Conservation (phyloP, 2,888 invertebrate genomes). For the Tenthredo livida region DNA sequence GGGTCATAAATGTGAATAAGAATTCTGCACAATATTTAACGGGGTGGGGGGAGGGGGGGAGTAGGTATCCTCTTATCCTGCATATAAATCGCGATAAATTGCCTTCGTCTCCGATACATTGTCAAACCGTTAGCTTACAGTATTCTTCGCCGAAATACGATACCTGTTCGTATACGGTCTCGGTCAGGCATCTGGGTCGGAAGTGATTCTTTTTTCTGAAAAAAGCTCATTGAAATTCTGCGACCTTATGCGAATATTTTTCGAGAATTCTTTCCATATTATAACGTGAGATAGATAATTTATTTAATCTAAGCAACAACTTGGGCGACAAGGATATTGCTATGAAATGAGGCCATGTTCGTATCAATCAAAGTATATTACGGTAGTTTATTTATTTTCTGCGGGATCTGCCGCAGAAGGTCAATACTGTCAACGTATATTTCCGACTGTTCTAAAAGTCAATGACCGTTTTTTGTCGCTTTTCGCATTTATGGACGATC, state of each 20-base stretch:
- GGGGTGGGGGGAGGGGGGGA: no score
- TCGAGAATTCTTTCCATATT: neutral
- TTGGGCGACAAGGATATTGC: neutral
- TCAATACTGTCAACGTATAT: conserved; percentile 35
- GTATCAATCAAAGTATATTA: conserved; percentile 6
- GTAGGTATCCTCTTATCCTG: neutral
- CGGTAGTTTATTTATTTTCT: neutral
- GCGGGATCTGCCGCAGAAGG: neutral
- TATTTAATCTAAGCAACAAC: neutral
- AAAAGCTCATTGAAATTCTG: conserved; percentile 18
- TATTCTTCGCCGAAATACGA: conserved; percentile 10
- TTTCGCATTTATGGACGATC: conserved; percentile 24
- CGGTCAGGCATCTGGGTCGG: neutral
- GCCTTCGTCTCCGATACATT: neutral
- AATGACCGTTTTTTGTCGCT: conserved; percentile 21
- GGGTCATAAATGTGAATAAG: neutral
- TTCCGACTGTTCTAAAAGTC: neutral
- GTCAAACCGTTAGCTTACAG: conserved; percentile 2
- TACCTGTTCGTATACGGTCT: neutral
- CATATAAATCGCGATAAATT: neutral
- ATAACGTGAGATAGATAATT: neutral
- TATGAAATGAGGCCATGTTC: neutral
- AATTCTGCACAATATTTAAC: neutral
- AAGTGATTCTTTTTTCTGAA: neutral
- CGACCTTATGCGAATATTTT: neutral